phyloP scores from a whole-genome alignment of 2,113 vertebrate genomes.

The Hippopotamus amphibius region DNA sequence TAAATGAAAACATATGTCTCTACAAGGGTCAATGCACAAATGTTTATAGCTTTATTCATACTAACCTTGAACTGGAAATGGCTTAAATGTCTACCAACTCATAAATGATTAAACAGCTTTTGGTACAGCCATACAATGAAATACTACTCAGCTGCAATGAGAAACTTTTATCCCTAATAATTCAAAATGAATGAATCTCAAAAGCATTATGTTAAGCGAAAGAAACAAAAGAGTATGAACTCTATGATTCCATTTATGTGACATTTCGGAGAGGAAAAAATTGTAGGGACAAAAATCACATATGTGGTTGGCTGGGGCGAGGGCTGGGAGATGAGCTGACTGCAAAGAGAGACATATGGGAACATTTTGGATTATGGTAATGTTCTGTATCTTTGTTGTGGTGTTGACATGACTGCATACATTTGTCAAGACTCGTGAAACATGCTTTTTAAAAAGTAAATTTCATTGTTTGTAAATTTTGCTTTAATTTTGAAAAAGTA shows the following conservation, averaged over 20 bases:
- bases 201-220: background rate
- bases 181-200: background rate
- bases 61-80: background rate
- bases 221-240: background rate
- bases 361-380: background rate
- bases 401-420: accelerated
- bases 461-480: background rate
- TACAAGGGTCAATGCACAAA: no score
- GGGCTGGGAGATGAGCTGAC: background rate
- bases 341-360: background rate
- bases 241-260: background rate
- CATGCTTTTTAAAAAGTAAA: no score
- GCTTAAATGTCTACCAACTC: background rate
- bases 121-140: accelerated
- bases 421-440: background rate
- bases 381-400: background rate
- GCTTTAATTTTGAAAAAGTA: background rate
- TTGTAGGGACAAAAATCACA: background rate
- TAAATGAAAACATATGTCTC: background rate
- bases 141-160: background rate
- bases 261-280: background rate
- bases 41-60: background rate
- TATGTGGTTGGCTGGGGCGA: background rate
- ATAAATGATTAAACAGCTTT: background rate
- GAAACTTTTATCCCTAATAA: no score